Evolutionary conservation across 2,113 vertebrate species (phyloP).

Genomic region (Sardina pilchardus): DNA sequence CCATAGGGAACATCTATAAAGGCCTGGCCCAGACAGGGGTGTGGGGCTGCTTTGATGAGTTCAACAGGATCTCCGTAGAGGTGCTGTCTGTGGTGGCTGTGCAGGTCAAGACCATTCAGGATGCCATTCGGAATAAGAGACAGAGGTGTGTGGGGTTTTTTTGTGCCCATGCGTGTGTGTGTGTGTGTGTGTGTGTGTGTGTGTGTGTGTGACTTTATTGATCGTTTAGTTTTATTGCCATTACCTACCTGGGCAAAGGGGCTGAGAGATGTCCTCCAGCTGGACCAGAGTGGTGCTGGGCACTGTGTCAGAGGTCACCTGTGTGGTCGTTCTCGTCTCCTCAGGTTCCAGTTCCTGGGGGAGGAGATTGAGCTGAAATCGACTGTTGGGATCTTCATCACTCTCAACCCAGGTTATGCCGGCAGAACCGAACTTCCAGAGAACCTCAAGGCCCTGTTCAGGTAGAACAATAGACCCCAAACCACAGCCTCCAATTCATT

Average conservation of each 20-base stretch:
- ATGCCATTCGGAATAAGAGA: slow-evolving; percentile 73
- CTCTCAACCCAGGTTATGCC: slow-evolving; percentile 74
- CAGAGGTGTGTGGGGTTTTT: slow-evolving; percentile 58
- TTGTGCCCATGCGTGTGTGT: slow-evolving; percentile 42
- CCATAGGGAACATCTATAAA: slow-evolving; percentile 75
- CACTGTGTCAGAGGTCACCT: too few relatives aligned
- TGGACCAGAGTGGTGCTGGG: too few relatives aligned
- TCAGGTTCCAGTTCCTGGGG: slow-evolving; percentile 70
- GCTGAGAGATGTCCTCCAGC: too few relatives aligned
- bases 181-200: slow-evolving; percentile 50
- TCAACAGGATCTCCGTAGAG: slow-evolving; percentile 74
- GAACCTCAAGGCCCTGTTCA: slow-evolving; percentile 76
- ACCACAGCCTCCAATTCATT: too few relatives aligned
- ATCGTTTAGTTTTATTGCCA: not conserved
- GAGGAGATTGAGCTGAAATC: slow-evolving; percentile 73
- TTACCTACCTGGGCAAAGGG: too few relatives aligned
- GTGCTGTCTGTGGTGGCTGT: slow-evolving; percentile 72
- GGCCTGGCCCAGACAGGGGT: slow-evolving; percentile 75
- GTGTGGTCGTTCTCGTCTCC: too few relatives aligned
- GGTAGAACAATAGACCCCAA: slow-evolving; percentile 48
- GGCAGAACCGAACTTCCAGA: slow-evolving; percentile 76
- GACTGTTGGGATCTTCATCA: slow-evolving; percentile 77
- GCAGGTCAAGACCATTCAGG: slow-evolving; percentile 76
- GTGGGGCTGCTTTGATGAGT: slow-evolving; percentile 77
- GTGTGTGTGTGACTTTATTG: not conserved